Base-by-base conservation (phyloP, 2,797 vertebrate genomes). In the Sphenopsis melanotis region DNA sequence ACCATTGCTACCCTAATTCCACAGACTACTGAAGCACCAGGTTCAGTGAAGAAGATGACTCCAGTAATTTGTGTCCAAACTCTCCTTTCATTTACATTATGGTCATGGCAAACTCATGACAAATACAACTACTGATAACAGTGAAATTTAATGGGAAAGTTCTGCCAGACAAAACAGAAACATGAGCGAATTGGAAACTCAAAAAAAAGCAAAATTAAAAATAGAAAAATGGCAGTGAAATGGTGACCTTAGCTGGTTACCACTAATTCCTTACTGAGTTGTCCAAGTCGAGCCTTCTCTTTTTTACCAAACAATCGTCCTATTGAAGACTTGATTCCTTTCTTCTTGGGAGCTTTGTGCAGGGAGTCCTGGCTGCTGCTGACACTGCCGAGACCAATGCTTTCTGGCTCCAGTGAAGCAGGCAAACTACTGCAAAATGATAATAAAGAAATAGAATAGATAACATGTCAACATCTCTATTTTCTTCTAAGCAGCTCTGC, bases 241-340 rank as follows among this genome's bases (percentile, higher is more conserved):
- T 87, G 90, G 87, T 89, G 65, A 98, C 92, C 83, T 95, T 96
- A 95, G 53, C 89, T 97, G 84, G 97, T 97, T 87, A 97, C 93
- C 97, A 98, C 98, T 97, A 98, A 97, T n/a, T 98, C 98, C 98
- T 99, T 98, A 98, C 98, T 98, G 97, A 99, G 97, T 66, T 99
- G 99, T 52, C 98, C 98, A 87, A 99, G 96, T 56, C 99, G 98
- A 83, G 98, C 99, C 95, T 99, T 99, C 97, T 99, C 99, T 97
- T 99, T 99, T 98, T 99, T 99, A 96, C 99, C 99, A 9, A 99
- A 99, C 94, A 99, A 98, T 41, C 99, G 98, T n/a, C 99, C 99
- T 89, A 99, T 99, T 87, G 99, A 99, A 87, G 99, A 99, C 91
- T 99, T 99, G 98, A 99, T 99, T 95, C 99, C 99, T 97, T 99